These are phyloP conservation scores for Enteromius thamalakanensis DNA, from an alignment of 2,797 vertebrate species.

Conservation along the genomic window DNA sequence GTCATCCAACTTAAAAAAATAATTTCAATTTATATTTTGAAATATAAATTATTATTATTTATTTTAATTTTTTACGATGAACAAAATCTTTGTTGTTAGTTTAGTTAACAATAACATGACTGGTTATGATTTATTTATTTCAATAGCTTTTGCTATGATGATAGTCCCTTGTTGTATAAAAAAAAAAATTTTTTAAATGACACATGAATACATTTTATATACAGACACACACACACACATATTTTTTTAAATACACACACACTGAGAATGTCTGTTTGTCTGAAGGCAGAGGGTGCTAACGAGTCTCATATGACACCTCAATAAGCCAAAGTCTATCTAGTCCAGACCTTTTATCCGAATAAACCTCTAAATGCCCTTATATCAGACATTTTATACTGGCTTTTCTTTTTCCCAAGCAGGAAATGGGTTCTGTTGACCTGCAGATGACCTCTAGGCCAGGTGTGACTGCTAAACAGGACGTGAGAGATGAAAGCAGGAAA, in stretches of 20 bases:
- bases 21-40: neutral
- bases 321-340: neutral
- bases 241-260: too few species aligned
- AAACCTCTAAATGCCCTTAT: constrained; percentile 7
- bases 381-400: neutral
- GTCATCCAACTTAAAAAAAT: neutral
- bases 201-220: neutral
- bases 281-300: constrained; percentile 40
- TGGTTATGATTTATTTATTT: neutral
- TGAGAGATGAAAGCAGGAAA: constrained; percentile 63
- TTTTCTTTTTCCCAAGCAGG: constrained; percentile 62
- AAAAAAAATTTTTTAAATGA: neutral
- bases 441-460: constrained; percentile 59
- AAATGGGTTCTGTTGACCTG: constrained; percentile 58
- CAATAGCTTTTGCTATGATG: neutral
- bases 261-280: neutral
- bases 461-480: constrained; percentile 59
- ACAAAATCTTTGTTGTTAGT: neutral
- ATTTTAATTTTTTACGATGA: neutral
- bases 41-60: neutral
- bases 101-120: neutral
- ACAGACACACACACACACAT: neutral
- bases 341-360: neutral
- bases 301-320: constrained; percentile 3
- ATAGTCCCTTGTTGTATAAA: neutral